phyloP scores from a whole-genome alignment of 2,888 invertebrate species.

The Electrophaes corylata region DNA sequence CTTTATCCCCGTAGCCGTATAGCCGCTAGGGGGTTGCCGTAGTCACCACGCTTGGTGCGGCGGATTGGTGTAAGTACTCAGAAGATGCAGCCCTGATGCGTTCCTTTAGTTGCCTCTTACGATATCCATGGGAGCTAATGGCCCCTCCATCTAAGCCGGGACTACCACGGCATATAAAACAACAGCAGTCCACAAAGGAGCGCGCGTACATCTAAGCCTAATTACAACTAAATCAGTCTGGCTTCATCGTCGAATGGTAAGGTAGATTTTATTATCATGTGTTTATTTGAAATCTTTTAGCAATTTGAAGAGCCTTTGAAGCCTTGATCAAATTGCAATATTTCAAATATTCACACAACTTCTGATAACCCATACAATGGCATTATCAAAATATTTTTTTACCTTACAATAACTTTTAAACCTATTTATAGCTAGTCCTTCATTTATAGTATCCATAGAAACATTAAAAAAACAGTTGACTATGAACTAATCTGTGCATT shows the following conservation, averaged over 20 bases:
- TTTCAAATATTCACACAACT: slow-evolving; percentile 23
- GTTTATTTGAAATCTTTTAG: slow-evolving; percentile 17
- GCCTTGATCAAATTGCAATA: neutral
- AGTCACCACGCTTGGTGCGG: no score
- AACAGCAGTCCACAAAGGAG: neutral
- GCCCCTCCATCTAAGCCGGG: no score
- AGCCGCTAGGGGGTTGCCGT: no score
- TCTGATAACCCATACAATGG: slow-evolving; percentile 36
- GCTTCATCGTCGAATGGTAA: slow-evolving; percentile 77
- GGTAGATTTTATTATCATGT: slow-evolving; percentile 36
- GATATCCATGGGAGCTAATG: no score
- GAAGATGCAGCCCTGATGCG: no score
- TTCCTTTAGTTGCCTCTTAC: no score
- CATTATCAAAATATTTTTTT: slow-evolving; percentile 32
- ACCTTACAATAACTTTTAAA: slow-evolving; percentile 20
- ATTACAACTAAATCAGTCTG: slow-evolving; percentile 72
- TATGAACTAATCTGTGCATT: neutral
- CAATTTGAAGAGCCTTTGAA: neutral
- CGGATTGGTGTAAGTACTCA: no score
- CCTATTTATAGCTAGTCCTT: slow-evolving; percentile 2
- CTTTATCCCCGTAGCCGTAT: no score
- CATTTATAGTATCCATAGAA: neutral
- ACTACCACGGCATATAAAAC: no score
- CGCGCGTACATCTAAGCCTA: neutral
- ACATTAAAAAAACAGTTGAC: neutral